These are phyloP conservation scores for Mobula birostris DNA, from an alignment of 2,113 vertebrate species.

Conservation along the genomic window DNA sequence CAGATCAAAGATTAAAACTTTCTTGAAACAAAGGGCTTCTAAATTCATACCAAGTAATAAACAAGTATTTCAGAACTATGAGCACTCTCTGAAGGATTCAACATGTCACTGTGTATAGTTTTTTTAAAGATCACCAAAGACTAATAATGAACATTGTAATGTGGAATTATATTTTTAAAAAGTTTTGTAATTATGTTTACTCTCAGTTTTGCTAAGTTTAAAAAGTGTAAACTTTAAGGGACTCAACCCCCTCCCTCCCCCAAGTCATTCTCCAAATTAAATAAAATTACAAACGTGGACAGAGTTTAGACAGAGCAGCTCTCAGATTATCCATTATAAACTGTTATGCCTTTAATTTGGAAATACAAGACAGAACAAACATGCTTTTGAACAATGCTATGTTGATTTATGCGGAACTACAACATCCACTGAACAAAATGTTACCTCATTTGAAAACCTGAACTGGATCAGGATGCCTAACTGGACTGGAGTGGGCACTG, in stretches of 20 bases:
- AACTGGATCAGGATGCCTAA: constrained; percentile 36
- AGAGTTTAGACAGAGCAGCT: not conserved
- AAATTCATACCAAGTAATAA: not conserved
- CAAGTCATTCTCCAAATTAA: not conserved
- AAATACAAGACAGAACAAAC: constrained; percentile 25
- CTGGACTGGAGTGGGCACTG: constrained; percentile 38
- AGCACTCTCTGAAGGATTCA: not conserved
- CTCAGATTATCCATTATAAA: constrained; percentile 2
- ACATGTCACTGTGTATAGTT: not conserved
- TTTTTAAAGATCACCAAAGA: not conserved
- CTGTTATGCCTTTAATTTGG: constrained; percentile 12
- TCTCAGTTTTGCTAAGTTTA: not conserved
- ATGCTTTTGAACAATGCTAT: not conserved
- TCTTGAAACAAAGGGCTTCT: not conserved
- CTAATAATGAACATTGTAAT: not conserved
- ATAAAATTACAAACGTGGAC: not conserved
- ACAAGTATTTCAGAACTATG: not conserved
- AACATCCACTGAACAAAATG: not conserved
- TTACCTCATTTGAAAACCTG: constrained; percentile 36
- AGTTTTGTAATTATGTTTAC: not conserved
- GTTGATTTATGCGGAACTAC: not conserved
- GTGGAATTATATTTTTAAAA: not conserved
- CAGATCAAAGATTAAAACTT: not conserved
- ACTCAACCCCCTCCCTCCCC: no score
- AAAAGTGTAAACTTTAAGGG: not conserved